Evolutionary conservation across 2,888 invertebrate genomes (phyloP).

Genomic region (Pinctada fucata): DNA sequence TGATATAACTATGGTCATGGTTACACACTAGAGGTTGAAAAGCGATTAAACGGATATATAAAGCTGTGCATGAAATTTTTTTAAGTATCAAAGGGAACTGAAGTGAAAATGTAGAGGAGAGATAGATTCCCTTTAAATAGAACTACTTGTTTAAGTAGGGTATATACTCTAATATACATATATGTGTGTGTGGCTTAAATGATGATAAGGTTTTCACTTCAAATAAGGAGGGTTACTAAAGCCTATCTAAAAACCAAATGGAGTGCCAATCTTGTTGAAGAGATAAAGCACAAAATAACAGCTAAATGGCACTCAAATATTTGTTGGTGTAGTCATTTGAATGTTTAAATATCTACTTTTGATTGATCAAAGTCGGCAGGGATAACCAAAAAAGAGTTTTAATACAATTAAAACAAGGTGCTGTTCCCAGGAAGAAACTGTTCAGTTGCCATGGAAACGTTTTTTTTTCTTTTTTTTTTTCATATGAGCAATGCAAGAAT

Average conservation of each 20-base stretch:
- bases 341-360: not conserved
- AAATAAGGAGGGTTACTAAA: too few species aligned
- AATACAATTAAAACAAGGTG: constrained; percentile 1
- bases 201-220: too few species aligned
- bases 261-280: not conserved
- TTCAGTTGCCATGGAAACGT: not conserved
- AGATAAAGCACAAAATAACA: not conserved
- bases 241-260: too few species aligned
- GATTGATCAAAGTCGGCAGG: not conserved
- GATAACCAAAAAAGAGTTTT: not conserved
- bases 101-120: too few species aligned
- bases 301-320: not conserved
- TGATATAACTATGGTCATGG: too few species aligned
- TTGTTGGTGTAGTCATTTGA: not conserved
- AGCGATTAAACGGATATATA: too few species aligned
- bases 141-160: too few species aligned
- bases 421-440: not conserved
- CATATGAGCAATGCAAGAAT: not conserved
- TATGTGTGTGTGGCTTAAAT: not conserved
- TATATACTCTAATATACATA: not conserved
- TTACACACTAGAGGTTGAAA: too few species aligned
- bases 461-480: not conserved
- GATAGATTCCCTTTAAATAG: too few species aligned
- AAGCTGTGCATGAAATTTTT: too few species aligned
- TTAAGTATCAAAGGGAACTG: too few species aligned